Evolutionary conservation across 2,797 vertebrate species (phyloP).

Genomic region (Smutsia gigantea): DNA sequence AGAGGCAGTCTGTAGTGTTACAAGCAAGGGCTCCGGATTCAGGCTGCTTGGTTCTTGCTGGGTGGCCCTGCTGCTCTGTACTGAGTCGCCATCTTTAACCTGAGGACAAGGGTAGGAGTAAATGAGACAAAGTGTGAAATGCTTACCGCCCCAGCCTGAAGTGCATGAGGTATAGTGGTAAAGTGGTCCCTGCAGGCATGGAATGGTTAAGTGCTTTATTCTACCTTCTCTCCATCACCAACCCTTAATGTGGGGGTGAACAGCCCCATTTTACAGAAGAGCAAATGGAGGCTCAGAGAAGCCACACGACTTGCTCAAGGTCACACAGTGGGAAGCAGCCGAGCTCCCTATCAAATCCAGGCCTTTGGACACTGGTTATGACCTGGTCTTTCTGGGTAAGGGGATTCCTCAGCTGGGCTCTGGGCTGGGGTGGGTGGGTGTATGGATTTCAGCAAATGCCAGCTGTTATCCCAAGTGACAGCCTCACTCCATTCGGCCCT

Average conservation of each 20-base stretch:
- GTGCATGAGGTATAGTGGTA: too few species aligned
- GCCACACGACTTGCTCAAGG: background rate
- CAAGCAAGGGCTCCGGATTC: background rate
- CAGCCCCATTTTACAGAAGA: background rate
- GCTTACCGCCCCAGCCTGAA: background rate
- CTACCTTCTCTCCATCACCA: background rate
- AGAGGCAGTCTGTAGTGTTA: background rate
- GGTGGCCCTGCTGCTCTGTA: background rate
- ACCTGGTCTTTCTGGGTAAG: background rate
- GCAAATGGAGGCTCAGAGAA: background rate
- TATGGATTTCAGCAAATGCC: background rate
- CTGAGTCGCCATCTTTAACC: background rate
- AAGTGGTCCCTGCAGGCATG: too few species aligned
- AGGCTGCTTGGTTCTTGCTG: background rate
- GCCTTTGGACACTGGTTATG: background rate
- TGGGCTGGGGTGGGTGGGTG: too few species aligned
- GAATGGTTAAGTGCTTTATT: too few species aligned
- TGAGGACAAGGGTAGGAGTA: background rate
- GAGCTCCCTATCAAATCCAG: background rate
- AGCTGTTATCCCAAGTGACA: background rate
- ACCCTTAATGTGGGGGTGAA: fast-evolving
- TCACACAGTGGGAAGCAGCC: background rate
- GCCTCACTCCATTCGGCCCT: background rate
- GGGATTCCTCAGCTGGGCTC: background rate
- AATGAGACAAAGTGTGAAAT: background rate